Conservation (phyloP, 2,113 vertebrate species). For the Phrynosoma blainvillii region DNA sequence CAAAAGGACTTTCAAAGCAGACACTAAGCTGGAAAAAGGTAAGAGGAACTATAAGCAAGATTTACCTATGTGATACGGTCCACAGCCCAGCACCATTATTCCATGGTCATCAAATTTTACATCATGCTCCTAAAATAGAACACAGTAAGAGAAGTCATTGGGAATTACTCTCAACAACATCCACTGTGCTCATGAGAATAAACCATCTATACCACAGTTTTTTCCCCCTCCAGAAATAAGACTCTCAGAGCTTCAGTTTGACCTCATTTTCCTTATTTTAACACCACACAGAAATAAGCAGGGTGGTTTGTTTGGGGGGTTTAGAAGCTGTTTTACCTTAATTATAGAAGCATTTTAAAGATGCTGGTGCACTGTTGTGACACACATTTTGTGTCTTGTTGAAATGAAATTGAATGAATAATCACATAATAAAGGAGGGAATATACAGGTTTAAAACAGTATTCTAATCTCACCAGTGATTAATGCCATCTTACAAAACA, state of each 20-base stretch:
- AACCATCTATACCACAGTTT: conserved; percentile 16
- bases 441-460: background rate
- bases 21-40: conserved; percentile 24
- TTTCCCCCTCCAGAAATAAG: background rate
- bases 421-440: background rate
- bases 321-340: conserved; percentile 9
- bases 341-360: background rate
- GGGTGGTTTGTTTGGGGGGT: background rate
- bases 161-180: background rate
- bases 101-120: conserved; percentile 90
- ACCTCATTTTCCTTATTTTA: conserved; percentile 2
- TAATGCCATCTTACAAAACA: background rate
- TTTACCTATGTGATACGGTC: conserved; percentile 96
- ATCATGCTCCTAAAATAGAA: conserved; percentile 86
- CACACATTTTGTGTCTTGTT: background rate
- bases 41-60: conserved; percentile 44
- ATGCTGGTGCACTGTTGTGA: background rate
- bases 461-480: background rate
- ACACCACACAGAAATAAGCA: conserved; percentile 19
- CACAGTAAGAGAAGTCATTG: conserved; percentile 40
- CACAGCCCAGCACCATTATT: conserved; percentile 95
- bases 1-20: conserved; percentile 29
- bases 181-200: conserved; percentile 13
- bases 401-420: background rate
- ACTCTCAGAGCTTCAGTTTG: conserved; percentile 24